Base-by-base conservation (phyloP, 2,113 vertebrate genomes). In the Lipotes vexillifer region DNA sequence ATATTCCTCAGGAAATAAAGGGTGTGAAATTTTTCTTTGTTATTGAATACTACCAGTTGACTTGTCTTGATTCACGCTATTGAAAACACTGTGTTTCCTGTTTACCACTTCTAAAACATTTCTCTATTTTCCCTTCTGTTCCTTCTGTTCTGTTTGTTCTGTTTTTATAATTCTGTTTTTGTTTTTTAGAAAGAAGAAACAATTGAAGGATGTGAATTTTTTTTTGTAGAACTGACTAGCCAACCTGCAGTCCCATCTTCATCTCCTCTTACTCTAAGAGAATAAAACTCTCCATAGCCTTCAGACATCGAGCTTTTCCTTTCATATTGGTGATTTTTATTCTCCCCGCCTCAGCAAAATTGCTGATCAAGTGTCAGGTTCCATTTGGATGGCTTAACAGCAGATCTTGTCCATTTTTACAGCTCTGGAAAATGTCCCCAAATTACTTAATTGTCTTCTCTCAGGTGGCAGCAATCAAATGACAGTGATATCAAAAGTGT, bases 401-500 rank as follows among this genome's bases (percentile, higher is more conserved):
- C 46, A 77, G 69, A 90, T 95, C 95, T 90, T 59, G 66, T 96
- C 95, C 96, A 89, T 88, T 97, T 97, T 88, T 68, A 95, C 90
- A 97, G 66, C 83, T 97, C 81, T 74, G 66, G 96, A 94, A 95
- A 68, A 91, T 59, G 59, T 94, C 74, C 57, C 94, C 77, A 90
- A 74, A 97, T 97, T 96, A 94, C 55, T 90, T 98, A 98, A 98
- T 98, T 98, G 94, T 97, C 95, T 86, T 97, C 88, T 97, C 78
- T 88, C 93, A 96, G 94, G 89, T 95, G n/a, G 80, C 91, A 97
- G 92, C 78, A 96, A 91, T 95, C 94, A 92, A 88, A 59, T 90
- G 92, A 91, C 88, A 97, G 87, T 33, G 57, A 95, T 96, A 65
- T 68, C 33, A n/a, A 61, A 98, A 91, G 33, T 74, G 74, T 72